Base-by-base conservation (phyloP, 2,797 vertebrate genomes). In the Peromyscus aztecus region DNA sequence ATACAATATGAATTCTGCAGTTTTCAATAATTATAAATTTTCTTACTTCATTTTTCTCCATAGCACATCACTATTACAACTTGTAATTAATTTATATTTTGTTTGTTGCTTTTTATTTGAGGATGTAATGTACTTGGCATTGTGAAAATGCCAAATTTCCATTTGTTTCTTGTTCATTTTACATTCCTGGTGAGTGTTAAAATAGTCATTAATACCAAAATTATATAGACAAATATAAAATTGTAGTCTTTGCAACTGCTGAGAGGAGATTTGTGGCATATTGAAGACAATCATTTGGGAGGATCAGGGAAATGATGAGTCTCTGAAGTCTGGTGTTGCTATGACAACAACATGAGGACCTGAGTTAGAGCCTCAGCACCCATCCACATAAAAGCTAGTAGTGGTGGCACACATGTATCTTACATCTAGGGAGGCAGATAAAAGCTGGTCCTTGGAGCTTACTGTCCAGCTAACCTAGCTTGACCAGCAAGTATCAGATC, bases 211-310 rank as follows among this genome's bases (percentile, higher is more conserved):
- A 91, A 95, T 84, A 40, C 19, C 78, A 55, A 96, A 93, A 84
- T 93, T 71, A 88, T 73, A 65, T 6, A 65, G 3, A 90, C 0
- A 84, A 84, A 93, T 91, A 96, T 61, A 91, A 97, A 93, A 80
- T 34, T 84, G 0, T 71, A 77, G 55, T 63, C 81, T 81, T 89
- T 2, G 37, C 2, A 90, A 87, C 59, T 77, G 1, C 8, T 93
- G 19, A 94, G 78, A 77, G 19, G 23, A 91, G 23, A 34, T 77
- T 84, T 57, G 8, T 46, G 31, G 31, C 8, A 3, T 71, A 59
- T 55, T 88, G 59, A 91, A 86, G 34, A 77, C 40, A 90, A 37
- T 52, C 46, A 19, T 80, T 90, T 55, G 7, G 7, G 43, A 37
- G 37, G 11, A 19, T 16, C 57, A 1, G 49, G 27, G 17, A 31